Conservation (phyloP, 2,888 invertebrate species). For the Trichopria drosophilae region DNA sequence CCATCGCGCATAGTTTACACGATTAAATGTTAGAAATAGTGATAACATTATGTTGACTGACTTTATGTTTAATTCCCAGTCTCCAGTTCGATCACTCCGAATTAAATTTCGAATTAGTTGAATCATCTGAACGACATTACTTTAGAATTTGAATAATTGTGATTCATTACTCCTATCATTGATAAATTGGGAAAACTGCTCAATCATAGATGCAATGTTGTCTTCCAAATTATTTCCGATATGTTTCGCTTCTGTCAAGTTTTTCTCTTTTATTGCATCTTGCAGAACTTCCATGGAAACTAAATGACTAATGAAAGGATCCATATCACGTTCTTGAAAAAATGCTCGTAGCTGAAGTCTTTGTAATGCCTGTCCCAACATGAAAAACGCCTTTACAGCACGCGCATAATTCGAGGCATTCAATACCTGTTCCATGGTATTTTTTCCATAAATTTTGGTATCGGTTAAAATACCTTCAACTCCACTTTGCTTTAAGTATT, state of each 20-base stretch:
- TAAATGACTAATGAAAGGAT: background rate
- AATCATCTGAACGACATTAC: constrained; percentile 20
- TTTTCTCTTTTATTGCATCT: constrained; percentile 4
- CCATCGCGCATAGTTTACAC: constrained; percentile 21
- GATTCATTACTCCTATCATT: constrained; percentile 10
- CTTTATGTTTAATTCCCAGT: constrained; percentile 1
- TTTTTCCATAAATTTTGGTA: background rate
- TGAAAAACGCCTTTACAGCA: constrained; percentile 6
- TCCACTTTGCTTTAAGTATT: constrained; percentile 22
- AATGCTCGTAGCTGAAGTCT: constrained; percentile 13
- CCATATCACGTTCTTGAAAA: background rate
- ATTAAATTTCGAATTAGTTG: constrained; percentile 14
- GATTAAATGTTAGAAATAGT: constrained; percentile 14
- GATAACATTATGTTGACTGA: constrained; percentile 4
- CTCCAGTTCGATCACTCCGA: constrained; percentile 21
- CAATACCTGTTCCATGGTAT: constrained; percentile 4
- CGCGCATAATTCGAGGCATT: constrained; percentile 10
- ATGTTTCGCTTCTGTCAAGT: background rate
- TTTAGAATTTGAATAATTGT: constrained; percentile 20
- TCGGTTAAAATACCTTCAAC: constrained; percentile 12
- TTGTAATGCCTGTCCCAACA: constrained; percentile 7
- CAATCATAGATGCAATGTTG: background rate
- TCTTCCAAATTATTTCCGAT: background rate
- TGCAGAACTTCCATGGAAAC: background rate
- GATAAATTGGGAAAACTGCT: background rate